Percentiles rank a stretch among this genome's conserved stretches.
Evolutionary conservation across 2,113 vertebrate genomes (phyloP).

Genomic region (rabbit (Oryctolagus cuniculus)): mOryCun1.1 NC_091441.1:58754001-58754500

Average conservation of each 20-base stretch:
- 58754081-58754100: not conserved
- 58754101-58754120: not conserved
- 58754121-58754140: not conserved
- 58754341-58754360: not conserved
- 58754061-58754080: not conserved
- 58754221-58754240: not conserved
- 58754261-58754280: not conserved
- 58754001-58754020: not conserved
- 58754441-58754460: not conserved
- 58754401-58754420: not conserved
- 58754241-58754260: not conserved
- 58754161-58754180: not conserved
- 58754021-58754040: not conserved
- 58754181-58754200: not conserved
- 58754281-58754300: not conserved
- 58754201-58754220: not conserved
- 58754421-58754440: not conserved
- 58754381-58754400: not conserved
- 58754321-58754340: conserved; percentile 4
- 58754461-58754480: not conserved
- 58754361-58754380: not conserved
- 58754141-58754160: not conserved
- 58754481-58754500: not conserved
- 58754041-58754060: not conserved
- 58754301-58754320: conserved; percentile 14